These are phyloP conservation scores for Sisor rabdophorus DNA, from an alignment of 2,113 vertebrate species.

Conservation along the genomic window DNA sequence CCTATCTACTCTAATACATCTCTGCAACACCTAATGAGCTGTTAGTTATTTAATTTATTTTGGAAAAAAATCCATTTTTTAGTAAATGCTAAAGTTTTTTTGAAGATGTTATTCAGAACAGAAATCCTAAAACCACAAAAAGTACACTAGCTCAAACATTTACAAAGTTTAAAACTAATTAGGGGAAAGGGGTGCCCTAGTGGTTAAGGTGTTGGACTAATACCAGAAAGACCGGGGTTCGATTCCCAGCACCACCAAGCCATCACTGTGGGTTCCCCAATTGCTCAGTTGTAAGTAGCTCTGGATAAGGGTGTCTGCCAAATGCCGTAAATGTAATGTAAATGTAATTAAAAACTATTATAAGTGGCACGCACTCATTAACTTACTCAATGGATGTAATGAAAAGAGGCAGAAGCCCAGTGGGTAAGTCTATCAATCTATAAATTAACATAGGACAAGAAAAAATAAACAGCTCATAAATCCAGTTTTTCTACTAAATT, in stretches of 20 bases:
- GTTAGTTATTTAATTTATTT: conserved; percentile 4
- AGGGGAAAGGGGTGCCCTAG: too few relatives aligned
- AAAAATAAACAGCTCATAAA: conserved; percentile 23
- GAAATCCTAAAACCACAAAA: not conserved
- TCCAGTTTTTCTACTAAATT: conserved; percentile 11
- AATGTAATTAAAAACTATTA: conserved; percentile 1
- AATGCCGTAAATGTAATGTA: too few relatives aligned
- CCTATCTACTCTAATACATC: too few relatives aligned
- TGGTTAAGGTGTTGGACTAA: too few relatives aligned
- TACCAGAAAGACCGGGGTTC: too few relatives aligned
- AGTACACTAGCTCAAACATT: not conserved
- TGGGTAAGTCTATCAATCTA: conserved; percentile 18
- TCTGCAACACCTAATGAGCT: not conserved
- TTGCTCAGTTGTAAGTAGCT: too few relatives aligned
- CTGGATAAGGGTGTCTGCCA: too few relatives aligned
- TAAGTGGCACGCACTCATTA: not conserved
- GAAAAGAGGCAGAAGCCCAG: not conserved
- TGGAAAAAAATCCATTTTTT: not conserved
- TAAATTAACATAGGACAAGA: conserved; percentile 30
- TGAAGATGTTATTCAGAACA: not conserved
- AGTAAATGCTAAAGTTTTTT: too few relatives aligned
- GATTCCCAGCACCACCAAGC: too few relatives aligned
- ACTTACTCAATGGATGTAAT: conserved; percentile 11
- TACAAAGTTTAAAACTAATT: too few relatives aligned
- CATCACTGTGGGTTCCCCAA: too few relatives aligned